These are phyloP conservation scores for Condylura cristata DNA, from an alignment of 2,113 vertebrate genomes.

Conservation along the genomic window DNA sequence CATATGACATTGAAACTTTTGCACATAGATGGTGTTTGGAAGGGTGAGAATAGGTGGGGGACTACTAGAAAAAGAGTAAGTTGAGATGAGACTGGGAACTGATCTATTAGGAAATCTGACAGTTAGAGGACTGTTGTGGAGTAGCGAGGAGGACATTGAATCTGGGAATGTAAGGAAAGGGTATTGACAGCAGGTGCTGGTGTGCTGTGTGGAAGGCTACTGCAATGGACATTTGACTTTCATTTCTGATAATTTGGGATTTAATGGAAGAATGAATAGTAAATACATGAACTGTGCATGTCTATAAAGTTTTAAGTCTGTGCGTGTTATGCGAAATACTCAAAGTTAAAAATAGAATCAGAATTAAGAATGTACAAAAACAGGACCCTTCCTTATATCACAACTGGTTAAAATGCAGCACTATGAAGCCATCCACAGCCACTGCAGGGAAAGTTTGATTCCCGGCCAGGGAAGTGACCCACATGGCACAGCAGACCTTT, in stretches of 20 bases:
- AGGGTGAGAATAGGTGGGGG: not conserved
- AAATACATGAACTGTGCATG: not conserved
- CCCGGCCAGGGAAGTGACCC: too few relatives aligned
- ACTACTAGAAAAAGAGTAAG: not conserved
- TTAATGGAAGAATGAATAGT: not conserved
- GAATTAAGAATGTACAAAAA: not conserved
- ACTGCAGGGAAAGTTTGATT: too few relatives aligned
- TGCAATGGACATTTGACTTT: not conserved
- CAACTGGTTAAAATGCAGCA: too few relatives aligned
- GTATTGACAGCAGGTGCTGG: not conserved
- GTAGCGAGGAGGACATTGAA: not conserved
- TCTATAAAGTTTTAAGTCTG: not conserved
- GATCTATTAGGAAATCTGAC: not conserved
- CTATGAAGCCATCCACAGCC: too few relatives aligned
- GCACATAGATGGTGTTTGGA: not conserved
- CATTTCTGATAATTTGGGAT: not conserved
- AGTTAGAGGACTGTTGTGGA: not conserved
- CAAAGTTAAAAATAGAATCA: conserved; percentile 3
- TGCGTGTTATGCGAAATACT: not conserved
- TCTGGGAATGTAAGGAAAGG: not conserved
- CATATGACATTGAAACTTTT: not conserved
- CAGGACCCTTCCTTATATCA: too few relatives aligned
- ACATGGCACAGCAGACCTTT: too few relatives aligned
- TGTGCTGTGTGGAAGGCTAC: not conserved
- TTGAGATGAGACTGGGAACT: not conserved